Conservation (phyloP, 2,113 vertebrate genomes). For the Thermophis baileyi region DNA sequence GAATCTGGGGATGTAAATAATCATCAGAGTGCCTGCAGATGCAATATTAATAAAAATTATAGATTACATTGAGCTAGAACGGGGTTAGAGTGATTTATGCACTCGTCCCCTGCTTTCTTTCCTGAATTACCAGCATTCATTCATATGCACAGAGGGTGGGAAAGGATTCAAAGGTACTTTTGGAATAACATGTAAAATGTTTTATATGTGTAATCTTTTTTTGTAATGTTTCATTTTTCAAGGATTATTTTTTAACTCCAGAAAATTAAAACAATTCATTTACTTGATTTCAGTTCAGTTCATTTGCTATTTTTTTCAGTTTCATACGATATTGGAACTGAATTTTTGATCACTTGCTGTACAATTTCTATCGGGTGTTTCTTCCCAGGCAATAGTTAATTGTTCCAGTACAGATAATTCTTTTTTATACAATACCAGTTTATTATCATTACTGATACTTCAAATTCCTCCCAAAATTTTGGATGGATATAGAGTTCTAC, state of each 20-base stretch:
- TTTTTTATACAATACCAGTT: constrained; percentile 22
- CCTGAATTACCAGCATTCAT: background rate
- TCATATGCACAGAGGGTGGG: background rate
- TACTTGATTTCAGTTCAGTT: constrained; percentile 5
- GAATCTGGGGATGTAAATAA: background rate
- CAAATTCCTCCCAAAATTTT: constrained; percentile 27
- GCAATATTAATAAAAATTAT: background rate
- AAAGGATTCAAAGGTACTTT: background rate
- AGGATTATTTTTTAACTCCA: background rate
- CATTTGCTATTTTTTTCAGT: background rate
- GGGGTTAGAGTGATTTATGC: background rate
- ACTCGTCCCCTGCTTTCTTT: background rate
- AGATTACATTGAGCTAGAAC: background rate
- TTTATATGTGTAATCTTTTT: background rate
- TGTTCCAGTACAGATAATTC: constrained; percentile 36
- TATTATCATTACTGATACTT: background rate
- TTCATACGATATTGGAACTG: background rate
- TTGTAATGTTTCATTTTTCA: constrained; percentile 6
- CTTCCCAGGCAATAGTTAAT: constrained; percentile 22
- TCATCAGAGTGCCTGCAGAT: background rate
- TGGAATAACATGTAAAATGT: background rate
- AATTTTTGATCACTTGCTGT: constrained; percentile 6
- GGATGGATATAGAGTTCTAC: constrained; percentile 20
- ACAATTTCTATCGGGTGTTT: background rate
- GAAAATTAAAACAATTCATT: constrained; percentile 3